Base-by-base conservation (phyloP, 1,140 invertebrate genomes). In the Euwallacea fornicatus region DNA sequence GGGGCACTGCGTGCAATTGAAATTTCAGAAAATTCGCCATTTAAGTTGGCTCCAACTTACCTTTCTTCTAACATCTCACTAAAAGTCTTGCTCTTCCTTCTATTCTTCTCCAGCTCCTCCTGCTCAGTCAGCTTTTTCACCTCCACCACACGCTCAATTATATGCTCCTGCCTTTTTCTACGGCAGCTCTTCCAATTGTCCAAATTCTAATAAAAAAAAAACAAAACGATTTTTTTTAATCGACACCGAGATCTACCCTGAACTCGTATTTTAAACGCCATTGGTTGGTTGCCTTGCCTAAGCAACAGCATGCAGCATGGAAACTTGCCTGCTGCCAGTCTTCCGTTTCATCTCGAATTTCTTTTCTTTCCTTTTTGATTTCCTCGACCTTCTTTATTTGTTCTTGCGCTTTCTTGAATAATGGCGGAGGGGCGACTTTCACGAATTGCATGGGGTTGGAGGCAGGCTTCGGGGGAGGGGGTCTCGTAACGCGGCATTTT, bases 101-200 rank as follows among this genome's bases (percentile, higher is more conserved):
- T 86, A 73, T 85, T 86, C 77, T 86, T 85, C 83, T 86, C 88
- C 80, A 91, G 87, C 77, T 91, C 87, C 78, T 93, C 89, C 81
- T 93, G 90, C 77, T 91, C 83, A 16, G 71, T 75, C 76, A 93
- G 85, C 81, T 92, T 92, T 77, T 95, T 93, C 72, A 94, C 92
- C 84, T 95, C 93, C 42, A 94, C 93, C 44, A 92, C 92, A 72
- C 93, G 86, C 81, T 94, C 92, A 76, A 95, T 93, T 73, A 93
- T 94, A 82, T 94, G 93, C 77, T 95, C 93, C 76, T 93, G 92
- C 69, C 90, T 87, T 89, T 95, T 95, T 86, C 93, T 88, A 76
- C 94, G 86, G 72, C 91, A 94, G 73, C 91, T 93, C 83, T 96
- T 96, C 94, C 94, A 96, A 83, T 94, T 95, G 82, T 96, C 93